Base-by-base conservation (phyloP, 2,797 vertebrate genomes). In the Valencia hispanica region DNA sequence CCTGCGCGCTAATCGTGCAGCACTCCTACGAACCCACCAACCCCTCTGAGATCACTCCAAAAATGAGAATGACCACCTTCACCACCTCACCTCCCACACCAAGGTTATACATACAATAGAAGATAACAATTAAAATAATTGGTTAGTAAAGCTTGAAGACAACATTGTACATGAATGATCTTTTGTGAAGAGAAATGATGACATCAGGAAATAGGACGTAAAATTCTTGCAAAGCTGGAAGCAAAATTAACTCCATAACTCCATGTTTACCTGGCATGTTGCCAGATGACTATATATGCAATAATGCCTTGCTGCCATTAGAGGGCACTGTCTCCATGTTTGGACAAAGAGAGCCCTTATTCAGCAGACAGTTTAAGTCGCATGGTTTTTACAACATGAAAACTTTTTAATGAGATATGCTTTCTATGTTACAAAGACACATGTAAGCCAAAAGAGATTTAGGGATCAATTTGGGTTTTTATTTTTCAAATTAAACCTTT, bases 21-120 rank as follows among this genome's bases (percentile, higher is more conserved):
- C 94, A 94, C 85, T 92, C 93, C 85, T 95, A 92, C 72, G 90
- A 94, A 87, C 86, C 91, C 79, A 50, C 75, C 86, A 91, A 92
- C 79, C 89, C 92, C 72, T 89, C 93, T 0, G 91, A 94, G 83
- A 88, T 93, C 85, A 68, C 90, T 59, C 93, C 94, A 70, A 94
- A 95, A 93, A 93, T 95, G 91, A 93, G 93, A 93, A 93, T 94
- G 93, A 94, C 88, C 85, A 93, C 94, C 77, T 95, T 94, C 85
- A 91, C 93, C 85, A 93, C 93, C 81, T 91, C 93, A 82, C 91
- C 94, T 81, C 93, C 92, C 82, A 94, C 93, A 80, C 92, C 93
- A 91, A 94, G 93, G 93, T 95, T 94, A 93, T 94, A 91, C 84
- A 94, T 94, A 90, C 91, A 93, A 81, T 94, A 94, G 83, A 88